Evolutionary conservation across 2,888 invertebrate genomes (phyloP).

Genomic region (Hemicrepidius hirtus): DNA sequence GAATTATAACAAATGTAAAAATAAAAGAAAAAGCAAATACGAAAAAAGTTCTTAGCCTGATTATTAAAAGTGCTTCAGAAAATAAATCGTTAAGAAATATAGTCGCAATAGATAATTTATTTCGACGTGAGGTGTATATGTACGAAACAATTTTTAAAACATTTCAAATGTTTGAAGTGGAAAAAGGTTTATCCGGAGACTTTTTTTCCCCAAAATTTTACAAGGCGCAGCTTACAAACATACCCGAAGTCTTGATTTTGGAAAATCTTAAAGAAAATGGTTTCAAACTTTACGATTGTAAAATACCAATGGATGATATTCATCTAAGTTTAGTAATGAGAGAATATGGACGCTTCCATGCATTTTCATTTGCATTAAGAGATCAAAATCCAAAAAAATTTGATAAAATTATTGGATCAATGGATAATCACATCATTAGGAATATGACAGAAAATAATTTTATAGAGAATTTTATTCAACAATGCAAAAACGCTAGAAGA

Average conservation of each 20-base stretch:
- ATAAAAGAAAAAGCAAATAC: conserved; percentile 49
- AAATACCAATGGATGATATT: conserved; percentile 57
- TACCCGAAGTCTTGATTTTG: conserved; percentile 57
- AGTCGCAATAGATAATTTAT: conserved; percentile 47
- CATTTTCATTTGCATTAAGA: conserved; percentile 60
- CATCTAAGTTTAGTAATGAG: conserved; percentile 60
- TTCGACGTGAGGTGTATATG: conserved; percentile 58
- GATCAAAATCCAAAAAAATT: conserved; percentile 49
- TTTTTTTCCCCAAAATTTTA: conserved; percentile 56
- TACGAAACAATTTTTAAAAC: conserved; percentile 57
- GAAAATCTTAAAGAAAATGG: conserved; percentile 59
- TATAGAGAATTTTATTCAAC: too few species aligned
- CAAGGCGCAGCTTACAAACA: conserved; percentile 45
- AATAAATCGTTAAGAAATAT: conserved; percentile 43
- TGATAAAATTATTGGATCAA: too few species aligned
- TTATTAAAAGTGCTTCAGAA: conserved; percentile 43
- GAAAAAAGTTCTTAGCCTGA: conserved; percentile 44
- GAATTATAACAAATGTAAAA: conserved; percentile 48
- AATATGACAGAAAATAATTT: too few species aligned
- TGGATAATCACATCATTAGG: too few species aligned
- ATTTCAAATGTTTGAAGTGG: conserved; percentile 55
- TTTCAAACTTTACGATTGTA: conserved; percentile 56
- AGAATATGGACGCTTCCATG: conserved; percentile 61
- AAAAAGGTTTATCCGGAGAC: conserved; percentile 51
- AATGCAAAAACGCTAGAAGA: too few species aligned